Evolutionary conservation across 2,797 vertebrate species (phyloP).

Genomic region (Rhodeus uyekii): DNA sequence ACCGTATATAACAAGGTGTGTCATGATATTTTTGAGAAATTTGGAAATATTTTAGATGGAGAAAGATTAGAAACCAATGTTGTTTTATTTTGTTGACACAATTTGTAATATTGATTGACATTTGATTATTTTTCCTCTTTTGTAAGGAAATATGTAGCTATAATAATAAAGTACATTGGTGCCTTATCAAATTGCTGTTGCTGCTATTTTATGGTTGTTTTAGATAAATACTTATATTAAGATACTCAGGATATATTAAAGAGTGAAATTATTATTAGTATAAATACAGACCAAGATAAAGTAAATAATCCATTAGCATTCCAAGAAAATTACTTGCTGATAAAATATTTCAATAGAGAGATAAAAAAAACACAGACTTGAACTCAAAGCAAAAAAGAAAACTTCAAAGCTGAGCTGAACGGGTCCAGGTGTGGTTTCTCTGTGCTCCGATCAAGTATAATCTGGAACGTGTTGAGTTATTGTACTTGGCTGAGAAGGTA

Average conservation of each 20-base stretch:
- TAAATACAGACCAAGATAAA: background rate
- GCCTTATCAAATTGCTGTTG: background rate
- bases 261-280: no score
- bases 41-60: background rate
- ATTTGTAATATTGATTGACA: background rate
- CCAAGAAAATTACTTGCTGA: background rate
- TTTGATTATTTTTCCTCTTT: no score
- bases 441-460: slow-evolving; percentile 17
- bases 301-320: background rate
- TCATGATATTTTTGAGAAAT: background rate
- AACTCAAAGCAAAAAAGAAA: background rate
- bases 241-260: background rate
- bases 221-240: background rate
- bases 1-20: background rate
- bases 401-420: background rate
- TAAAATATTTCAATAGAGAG: background rate
- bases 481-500: slow-evolving; percentile 36
- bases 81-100: no score
- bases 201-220: background rate
- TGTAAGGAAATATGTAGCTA: background rate
- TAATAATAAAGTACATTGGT: background rate
- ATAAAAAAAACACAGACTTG: background rate
- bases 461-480: slow-evolving; percentile 31
- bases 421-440: background rate
- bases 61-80: background rate